Evolutionary conservation across 92 coral and sea anemone genomes (phyloP), one percentile per base, ranked within the genome.

Genomic region (Meandrina meandrites): DNA sequence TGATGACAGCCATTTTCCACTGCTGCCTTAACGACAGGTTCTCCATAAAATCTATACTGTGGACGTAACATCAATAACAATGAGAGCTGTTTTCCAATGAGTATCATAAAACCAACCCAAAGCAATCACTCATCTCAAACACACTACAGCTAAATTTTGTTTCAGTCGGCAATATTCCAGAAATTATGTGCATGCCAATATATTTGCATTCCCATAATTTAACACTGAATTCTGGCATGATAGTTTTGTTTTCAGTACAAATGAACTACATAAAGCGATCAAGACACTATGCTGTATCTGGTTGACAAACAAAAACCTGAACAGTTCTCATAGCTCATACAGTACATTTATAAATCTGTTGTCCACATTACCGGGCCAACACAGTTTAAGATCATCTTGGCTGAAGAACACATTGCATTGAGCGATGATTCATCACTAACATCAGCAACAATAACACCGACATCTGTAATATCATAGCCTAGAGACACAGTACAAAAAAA

Each of bases 41-140:
- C 99, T 53, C 99, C 99, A 95, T 86, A 97, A 92, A 97, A 97
- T 34, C 99, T 97, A 75, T 97, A 97, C 99, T 97, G 75, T 21
- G 58, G 62, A 71, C 40, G 0, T 30, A 58, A 36, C 19, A 34
- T 15, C n/a, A 73, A 73, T 6, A 17, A 21, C 0, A 40, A 40
- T 40, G 2, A 2, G 45, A 40, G 45, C 45, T 2, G 45, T 69
- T 15, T 10, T 69, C 36, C 17, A 57, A 18, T 18, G n/a, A 57
- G 22, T 57, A 5, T 57, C 3, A 57, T 19, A 57, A 19, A 19
- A 19, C n/a, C 64, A 1, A 19, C 8, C 64, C 45, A 40, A 40
- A 40, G 45, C 45, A n/a, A n/a, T n/a, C n/a, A n/a, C n/a, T n/a
- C n/a, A n/a, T n/a, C n/a, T n/a, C n/a, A n/a, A n/a, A n/a, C n/a